Conservation (phyloP, 2,888 invertebrate genomes). For the Strigamia transsilvanica region DNA sequence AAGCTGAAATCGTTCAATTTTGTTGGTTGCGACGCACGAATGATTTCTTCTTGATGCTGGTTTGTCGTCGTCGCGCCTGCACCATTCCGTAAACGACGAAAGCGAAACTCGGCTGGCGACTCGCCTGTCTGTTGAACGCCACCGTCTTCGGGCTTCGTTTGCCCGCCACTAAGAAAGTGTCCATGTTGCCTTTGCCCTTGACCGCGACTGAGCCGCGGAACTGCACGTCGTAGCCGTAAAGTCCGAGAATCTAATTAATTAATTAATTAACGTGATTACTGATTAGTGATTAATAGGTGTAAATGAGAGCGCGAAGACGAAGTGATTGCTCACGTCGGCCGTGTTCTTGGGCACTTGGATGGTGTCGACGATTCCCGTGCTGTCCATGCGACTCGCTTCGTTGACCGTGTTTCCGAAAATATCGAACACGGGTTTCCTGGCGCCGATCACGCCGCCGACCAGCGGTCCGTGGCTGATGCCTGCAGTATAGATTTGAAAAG, state of each 20-base stretch:
- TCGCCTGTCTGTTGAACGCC: conserved; percentile 69
- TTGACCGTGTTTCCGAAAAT: conserved; percentile 98
- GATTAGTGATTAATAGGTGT: no score
- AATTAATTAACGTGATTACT: conserved; percentile 56
- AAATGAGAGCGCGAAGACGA: no score
- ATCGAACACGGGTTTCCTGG: conserved; percentile 94
- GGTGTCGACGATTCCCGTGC: conserved; percentile 84
- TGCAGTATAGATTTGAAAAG: no score
- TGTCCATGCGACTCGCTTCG: conserved; percentile 96
- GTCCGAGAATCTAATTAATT: conserved; percentile 74
- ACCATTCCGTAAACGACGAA: conserved; percentile 90
- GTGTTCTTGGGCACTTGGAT: conserved; percentile 89
- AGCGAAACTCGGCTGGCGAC: conserved; percentile 80
- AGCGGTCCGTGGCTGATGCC: conserved; percentile 91
- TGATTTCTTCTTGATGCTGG: conserved; percentile 59
- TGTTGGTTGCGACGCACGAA: neutral
- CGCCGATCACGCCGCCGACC: conserved; percentile 95
- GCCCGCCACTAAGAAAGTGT: conserved; percentile 88
- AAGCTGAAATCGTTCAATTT: no score
- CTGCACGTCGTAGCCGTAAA: conserved; percentile 76
- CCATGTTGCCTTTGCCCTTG: conserved; percentile 95
- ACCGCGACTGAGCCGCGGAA: conserved; percentile 87
- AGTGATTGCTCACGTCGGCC: conserved; percentile 65
- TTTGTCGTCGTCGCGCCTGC: conserved; percentile 79
- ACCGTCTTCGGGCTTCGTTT: conserved; percentile 60